Evolutionary conservation across 37 sponge, comb jelly and placozoan species (phyloP).

Genomic region (Hormiphora californensis): DNA sequence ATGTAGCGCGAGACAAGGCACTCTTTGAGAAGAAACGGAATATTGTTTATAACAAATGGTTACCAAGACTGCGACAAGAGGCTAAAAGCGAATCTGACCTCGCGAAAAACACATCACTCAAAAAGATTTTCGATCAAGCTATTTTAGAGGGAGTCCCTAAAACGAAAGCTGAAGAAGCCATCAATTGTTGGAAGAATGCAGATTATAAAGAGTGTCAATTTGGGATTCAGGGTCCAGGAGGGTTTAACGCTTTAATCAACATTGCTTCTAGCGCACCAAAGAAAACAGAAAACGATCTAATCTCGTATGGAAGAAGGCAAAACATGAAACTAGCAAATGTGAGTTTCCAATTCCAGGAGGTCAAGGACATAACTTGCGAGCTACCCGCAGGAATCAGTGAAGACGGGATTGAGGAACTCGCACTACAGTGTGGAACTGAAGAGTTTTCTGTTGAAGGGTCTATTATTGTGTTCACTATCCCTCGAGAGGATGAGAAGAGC

Average conservation of each 20-base stretch:
- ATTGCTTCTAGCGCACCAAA: background rate
- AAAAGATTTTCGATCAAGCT: conserved; percentile 10
- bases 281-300: conserved; percentile 27
- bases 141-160: background rate
- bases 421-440: conserved; percentile 47
- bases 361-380: background rate
- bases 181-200: background rate
- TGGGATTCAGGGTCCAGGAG: conserved; percentile 4
- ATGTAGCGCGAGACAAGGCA: conserved; percentile 16
- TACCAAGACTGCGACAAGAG: background rate
- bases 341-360: background rate
- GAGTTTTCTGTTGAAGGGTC: background rate
- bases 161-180: background rate
- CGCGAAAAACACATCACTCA: background rate
- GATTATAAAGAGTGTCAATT: conserved; percentile 26
- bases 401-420: conserved; percentile 40
- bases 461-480: background rate
- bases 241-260: conserved; percentile 3
- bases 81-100: background rate
- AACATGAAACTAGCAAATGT: background rate
- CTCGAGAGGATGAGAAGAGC: background rate
- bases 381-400: conserved; percentile 2
- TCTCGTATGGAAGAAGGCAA: background rate
- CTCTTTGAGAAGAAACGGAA: background rate
- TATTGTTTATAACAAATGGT: background rate